A percentile compares a stretch with the other conserved stretches of the same genome.
Conservation (phyloP, 2,113 vertebrate genomes). For the Riparia riparia region DNA sequence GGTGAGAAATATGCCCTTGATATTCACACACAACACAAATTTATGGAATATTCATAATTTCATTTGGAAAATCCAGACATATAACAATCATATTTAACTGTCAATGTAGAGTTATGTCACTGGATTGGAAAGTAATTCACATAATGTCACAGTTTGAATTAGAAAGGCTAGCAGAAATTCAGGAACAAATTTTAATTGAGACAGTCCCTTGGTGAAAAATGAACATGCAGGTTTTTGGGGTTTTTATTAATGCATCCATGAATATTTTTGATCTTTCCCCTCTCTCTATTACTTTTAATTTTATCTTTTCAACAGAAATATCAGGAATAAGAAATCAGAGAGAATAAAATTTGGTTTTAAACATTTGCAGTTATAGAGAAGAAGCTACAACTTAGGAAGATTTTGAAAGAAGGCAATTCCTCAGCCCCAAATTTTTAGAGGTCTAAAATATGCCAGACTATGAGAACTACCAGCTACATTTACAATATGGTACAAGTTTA, state of each 20-base stretch:
- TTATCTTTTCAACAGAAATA: constrained; percentile 30
- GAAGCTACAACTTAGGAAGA: constrained; percentile 26
- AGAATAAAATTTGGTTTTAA: constrained; percentile 41
- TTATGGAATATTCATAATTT: not conserved
- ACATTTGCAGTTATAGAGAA: constrained; percentile 19
- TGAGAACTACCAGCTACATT: constrained; percentile 60
- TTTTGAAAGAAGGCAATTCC: constrained; percentile 48
- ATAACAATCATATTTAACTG: not conserved
- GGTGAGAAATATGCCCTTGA: not conserved
- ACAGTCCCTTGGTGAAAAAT: not conserved
- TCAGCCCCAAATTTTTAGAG: constrained; percentile 36
- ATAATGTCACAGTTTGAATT: not conserved
- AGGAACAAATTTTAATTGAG: not conserved
- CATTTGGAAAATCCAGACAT: not conserved
- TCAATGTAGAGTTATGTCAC: not conserved
- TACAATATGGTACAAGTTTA: constrained; percentile 60
- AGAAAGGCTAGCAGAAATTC: not conserved
- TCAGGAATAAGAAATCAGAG: constrained; percentile 1
- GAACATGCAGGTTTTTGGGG: not conserved
- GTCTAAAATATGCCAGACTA: constrained; percentile 58
- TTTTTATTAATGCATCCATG: not conserved
- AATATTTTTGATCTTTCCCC: not conserved
- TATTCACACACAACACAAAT: not conserved
- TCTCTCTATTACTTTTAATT: not conserved
- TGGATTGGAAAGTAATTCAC: not conserved